A percentile compares a stretch with the other conserved stretches of the same genome.
Conservation (phyloP, 2,797 vertebrate genomes). For the Gallirallus australis region DNA sequence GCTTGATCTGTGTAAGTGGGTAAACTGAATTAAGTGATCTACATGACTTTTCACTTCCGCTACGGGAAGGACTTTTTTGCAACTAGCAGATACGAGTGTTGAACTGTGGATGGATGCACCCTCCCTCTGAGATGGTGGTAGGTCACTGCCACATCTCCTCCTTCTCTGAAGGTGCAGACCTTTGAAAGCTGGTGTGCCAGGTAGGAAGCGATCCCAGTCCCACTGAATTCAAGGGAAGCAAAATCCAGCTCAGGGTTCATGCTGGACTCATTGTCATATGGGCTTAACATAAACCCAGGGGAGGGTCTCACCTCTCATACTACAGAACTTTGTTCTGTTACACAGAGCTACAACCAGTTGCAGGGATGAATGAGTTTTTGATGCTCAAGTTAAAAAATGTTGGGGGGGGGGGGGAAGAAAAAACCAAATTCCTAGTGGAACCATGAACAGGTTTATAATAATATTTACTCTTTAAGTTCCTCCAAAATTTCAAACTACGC, state of each 20-base stretch:
- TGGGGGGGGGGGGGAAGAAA: neutral
- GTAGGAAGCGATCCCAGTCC: neutral
- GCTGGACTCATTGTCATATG: accelerated
- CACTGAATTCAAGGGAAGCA: neutral
- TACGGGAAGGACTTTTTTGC: neutral
- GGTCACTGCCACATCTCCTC: neutral
- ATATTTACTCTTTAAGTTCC: neutral
- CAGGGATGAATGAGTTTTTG: neutral
- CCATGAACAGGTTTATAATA: neutral
- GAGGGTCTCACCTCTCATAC: neutral
- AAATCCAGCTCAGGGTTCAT: neutral
- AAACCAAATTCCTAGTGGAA: neutral
- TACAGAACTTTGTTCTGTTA: neutral
- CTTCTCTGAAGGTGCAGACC: neutral
- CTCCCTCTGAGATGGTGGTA: neutral
- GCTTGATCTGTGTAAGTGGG: neutral
- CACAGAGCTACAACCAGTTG: neutral
- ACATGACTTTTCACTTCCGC: neutral
- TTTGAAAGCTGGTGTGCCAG: neutral
- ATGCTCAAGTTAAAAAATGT: neutral
- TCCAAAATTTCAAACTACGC: neutral
- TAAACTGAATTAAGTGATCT: neutral
- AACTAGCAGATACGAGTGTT: neutral
- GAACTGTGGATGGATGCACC: neutral
- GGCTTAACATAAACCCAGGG: neutral